These are phyloP conservation scores for Dipodomys stephensi DNA, from an alignment of 2,113 vertebrate genomes.

Conservation along the genomic window DNA sequence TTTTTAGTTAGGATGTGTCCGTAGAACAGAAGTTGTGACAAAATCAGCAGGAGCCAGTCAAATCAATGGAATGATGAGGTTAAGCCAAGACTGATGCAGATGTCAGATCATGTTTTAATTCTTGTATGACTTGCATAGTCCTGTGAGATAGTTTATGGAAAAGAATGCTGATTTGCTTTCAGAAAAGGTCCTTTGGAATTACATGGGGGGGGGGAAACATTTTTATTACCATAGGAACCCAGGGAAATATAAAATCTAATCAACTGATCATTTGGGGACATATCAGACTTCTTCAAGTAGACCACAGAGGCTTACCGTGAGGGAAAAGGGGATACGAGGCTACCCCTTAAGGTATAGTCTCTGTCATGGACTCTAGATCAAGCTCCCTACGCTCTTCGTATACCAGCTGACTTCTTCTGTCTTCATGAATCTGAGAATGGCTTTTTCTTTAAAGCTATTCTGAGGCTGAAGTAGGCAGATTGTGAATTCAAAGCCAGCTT, in stretches of 20 bases:
- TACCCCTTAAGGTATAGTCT: not conserved
- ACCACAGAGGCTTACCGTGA: not conserved
- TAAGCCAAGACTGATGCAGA: not conserved
- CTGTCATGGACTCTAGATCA: not conserved
- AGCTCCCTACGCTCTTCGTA: rapidly evolving
- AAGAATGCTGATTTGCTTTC: not conserved
- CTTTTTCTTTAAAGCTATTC: no score
- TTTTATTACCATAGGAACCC: conserved; percentile 20
- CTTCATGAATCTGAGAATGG: not conserved
- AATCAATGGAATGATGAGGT: not conserved
- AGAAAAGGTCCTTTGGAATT: conserved; percentile 26
- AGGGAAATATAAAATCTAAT: conserved; percentile 27
- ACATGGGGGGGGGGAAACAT: not conserved
- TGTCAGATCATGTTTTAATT: not conserved
- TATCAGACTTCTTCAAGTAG: not conserved
- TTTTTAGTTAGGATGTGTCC: not conserved
- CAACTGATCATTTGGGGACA: not conserved
- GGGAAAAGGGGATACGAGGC: not conserved
- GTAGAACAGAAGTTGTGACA: not conserved
- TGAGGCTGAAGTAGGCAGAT: not conserved
- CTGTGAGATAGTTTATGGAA: not conserved
- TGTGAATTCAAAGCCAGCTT: not conserved
- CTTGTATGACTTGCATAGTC: not conserved
- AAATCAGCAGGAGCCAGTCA: not conserved
- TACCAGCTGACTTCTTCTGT: not conserved